These are phyloP conservation scores for Pyrrhia umbra DNA, from an alignment of 2,888 invertebrate species.

Conservation along the genomic window DNA sequence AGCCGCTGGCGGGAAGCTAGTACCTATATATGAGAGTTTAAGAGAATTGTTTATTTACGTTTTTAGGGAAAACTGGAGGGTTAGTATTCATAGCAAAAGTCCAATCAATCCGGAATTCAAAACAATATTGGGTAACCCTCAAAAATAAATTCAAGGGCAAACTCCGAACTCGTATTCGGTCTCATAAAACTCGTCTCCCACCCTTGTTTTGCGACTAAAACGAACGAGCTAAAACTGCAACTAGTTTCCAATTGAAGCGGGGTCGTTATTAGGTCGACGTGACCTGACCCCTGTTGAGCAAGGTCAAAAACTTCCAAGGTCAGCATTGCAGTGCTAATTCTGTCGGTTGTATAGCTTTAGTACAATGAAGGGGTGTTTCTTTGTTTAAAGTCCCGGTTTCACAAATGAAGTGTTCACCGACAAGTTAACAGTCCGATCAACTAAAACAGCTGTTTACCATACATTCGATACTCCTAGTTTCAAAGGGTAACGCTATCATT, in stretches of 20 bases:
- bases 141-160: not conserved
- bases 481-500: too few species aligned
- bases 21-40: too few species aligned
- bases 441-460: too few species aligned
- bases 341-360: not conserved
- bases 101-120: too few species aligned
- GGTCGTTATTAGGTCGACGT: constrained; percentile 4
- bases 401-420: not conserved
- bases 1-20: too few species aligned
- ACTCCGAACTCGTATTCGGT: not conserved
- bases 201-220: constrained; percentile 36
- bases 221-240: constrained; percentile 19
- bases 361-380: not conserved
- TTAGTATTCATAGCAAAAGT: too few species aligned
- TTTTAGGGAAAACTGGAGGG: too few species aligned
- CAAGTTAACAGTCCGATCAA: too few species aligned
- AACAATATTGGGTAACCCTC: not conserved
- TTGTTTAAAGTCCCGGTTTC: not conserved
- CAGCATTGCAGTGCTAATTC: not conserved
- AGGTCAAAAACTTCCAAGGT: constrained; percentile 52
- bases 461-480: too few species aligned
- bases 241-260: constrained; percentile 21
- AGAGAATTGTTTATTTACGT: too few species aligned
- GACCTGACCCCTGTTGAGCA: not conserved
- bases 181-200: not conserved